Conservation (phyloP, 1,140 invertebrate genomes). For the Bombus confusus region DNA sequence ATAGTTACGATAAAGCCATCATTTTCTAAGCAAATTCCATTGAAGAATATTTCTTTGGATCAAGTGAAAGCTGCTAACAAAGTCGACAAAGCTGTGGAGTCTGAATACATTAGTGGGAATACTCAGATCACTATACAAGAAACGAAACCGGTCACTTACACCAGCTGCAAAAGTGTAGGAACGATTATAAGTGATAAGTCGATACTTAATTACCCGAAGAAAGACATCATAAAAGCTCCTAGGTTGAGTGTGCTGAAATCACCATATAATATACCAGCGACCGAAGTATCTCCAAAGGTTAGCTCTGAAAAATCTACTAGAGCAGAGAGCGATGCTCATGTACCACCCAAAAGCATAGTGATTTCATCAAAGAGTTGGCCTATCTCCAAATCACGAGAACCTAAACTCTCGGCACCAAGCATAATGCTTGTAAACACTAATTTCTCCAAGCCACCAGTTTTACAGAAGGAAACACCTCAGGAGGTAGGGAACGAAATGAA, state of each 20-base stretch:
- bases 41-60: background rate
- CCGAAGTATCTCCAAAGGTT: slow-evolving; percentile 13
- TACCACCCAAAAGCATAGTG: slow-evolving; percentile 47
- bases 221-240: slow-evolving; percentile 70
- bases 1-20: background rate
- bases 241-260: slow-evolving; percentile 64
- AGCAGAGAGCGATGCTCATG: slow-evolving; percentile 52
- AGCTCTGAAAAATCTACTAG: slow-evolving; percentile 6
- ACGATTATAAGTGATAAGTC: slow-evolving; percentile 30
- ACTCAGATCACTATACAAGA: background rate
- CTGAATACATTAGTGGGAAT: slow-evolving; percentile 18
- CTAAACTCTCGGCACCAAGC: slow-evolving; percentile 13
- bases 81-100: slow-evolving; percentile 30
- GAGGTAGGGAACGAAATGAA: background rate
- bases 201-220: slow-evolving; percentile 51
- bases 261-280: slow-evolving; percentile 21
- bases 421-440: slow-evolving; percentile 42
- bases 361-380: slow-evolving; percentile 50
- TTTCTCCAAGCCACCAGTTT: slow-evolving; percentile 34
- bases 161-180: slow-evolving; percentile 36
- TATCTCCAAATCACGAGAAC: slow-evolving; percentile 18
- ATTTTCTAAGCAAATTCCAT: background rate
- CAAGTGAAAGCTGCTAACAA: slow-evolving; percentile 12
- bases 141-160: background rate
- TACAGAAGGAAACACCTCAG: slow-evolving; percentile 46